These are phyloP conservation scores for Melitaea athalia DNA, from an alignment of 2,888 invertebrate genomes.

Conservation along the genomic window DNA sequence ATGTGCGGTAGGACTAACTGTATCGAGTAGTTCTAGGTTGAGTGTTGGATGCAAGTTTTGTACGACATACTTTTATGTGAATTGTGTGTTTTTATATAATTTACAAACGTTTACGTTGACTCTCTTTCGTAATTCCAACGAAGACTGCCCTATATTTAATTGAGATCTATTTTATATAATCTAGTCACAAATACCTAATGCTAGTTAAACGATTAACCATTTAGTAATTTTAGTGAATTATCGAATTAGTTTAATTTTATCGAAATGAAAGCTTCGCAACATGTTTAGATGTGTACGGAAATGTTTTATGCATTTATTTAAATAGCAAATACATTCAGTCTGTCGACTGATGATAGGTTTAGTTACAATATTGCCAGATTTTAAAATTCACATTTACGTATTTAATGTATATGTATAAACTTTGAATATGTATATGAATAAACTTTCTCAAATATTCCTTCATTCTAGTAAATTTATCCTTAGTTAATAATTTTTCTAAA, in stretches of 20 bases:
- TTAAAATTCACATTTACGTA: slow-evolving; percentile 3
- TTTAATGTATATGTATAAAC: background rate
- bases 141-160: slow-evolving; percentile 82
- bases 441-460: background rate
- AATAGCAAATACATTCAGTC: slow-evolving; percentile 1
- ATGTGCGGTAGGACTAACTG: slow-evolving; percentile 27
- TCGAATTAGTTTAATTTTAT: slow-evolving; percentile 20
- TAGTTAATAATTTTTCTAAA: background rate
- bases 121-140: slow-evolving; percentile 78
- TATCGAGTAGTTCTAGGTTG: slow-evolving; percentile 54
- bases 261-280: slow-evolving; percentile 4
- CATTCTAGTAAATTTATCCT: background rate
- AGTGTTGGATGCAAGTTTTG: slow-evolving; percentile 55
- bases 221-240: slow-evolving; percentile 58
- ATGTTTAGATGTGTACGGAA: slow-evolving; percentile 10
- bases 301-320: slow-evolving; percentile 7
- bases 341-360: slow-evolving; percentile 12
- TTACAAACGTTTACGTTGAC: slow-evolving; percentile 73
- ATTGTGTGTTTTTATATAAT: slow-evolving; percentile 66
- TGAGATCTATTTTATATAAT: slow-evolving; percentile 81
- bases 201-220: slow-evolving; percentile 67
- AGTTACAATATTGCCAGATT: slow-evolving; percentile 7
- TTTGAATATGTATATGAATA: too few relatives aligned
- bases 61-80: slow-evolving; percentile 59
- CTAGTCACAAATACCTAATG: slow-evolving; percentile 75